Evolutionary conservation across 2,113 vertebrate genomes (phyloP), one percentile per base, ranked within the genome.

Genomic region (Lonchura striata): DNA sequence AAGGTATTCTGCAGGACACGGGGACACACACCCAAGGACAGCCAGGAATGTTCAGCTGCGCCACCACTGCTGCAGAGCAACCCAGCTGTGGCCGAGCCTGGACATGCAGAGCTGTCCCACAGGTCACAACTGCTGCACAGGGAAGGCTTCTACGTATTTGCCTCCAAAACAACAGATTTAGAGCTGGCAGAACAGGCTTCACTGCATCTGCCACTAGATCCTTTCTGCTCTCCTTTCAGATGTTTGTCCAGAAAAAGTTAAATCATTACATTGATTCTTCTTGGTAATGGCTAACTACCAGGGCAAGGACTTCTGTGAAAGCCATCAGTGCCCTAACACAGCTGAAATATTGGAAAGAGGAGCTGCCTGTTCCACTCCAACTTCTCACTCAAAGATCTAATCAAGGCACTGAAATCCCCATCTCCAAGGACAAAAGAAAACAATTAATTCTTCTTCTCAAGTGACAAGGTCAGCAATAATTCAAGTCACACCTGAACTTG

Each of bases 281-380:
- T 53, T 77, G 65, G 78, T 87, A 96, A 96, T 85, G 50, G 75
- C 87, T 90, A 95, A 95, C 87, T 75, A 78, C 47, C 35, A 91
- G 33, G 42, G 39, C 72, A 86, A 64, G 56, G 65, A 84, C 44
- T 91, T 77, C 41, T 49, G 57, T 44, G 23, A 82, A 84, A 95
- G 74, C 27, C 39, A 56, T 22, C 14, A 2, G 60, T 28, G n/a
- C 31, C 33, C 37, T 52, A 80, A 41, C n/a, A 65, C 52, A 19
- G n/a, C 37, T 79, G 65, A 76, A 90, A 82, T 47, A 57, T 0
- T 41, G 39, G 19, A 42, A 90, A 76, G 35, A 81, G 27, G 59
- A 89, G 19, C 8, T 85, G 39, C 7, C 57, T 75, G 47, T 30
- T 71, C 15, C 53, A 42, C 37, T 56, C 33, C 18, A 84, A 9